Evolutionary conservation across 2,888 invertebrate species (phyloP).

Genomic region (Netelia melanura): DNA sequence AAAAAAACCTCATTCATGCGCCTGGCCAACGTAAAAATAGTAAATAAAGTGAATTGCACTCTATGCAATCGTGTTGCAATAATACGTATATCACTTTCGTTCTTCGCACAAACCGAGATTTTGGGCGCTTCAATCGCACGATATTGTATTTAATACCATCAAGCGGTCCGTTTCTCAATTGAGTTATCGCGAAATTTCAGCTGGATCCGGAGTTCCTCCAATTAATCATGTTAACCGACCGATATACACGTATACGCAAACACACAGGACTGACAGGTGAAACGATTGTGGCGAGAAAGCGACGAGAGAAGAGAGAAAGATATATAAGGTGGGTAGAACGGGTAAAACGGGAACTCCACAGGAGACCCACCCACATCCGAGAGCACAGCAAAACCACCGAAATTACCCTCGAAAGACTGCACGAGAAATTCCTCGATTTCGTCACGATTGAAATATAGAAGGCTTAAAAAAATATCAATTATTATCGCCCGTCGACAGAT

Average conservation of each 20-base stretch:
- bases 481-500: slow-evolving; percentile 18
- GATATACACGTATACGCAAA: not conserved
- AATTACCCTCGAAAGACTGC: slow-evolving; percentile 12
- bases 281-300: slow-evolving; percentile 39
- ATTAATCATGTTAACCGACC: slow-evolving; percentile 55
- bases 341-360: slow-evolving; percentile 26
- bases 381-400: slow-evolving; percentile 39
- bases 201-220: slow-evolving; percentile 44
- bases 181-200: slow-evolving; percentile 39
- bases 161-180: not conserved
- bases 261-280: slow-evolving; percentile 53
- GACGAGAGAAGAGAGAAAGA: slow-evolving; percentile 28
- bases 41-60: slow-evolving; percentile 32
- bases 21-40: not conserved
- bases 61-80: slow-evolving; percentile 14
- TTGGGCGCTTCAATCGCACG: not conserved
- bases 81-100: not conserved
- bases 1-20: slow-evolving; percentile 26
- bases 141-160: not conserved
- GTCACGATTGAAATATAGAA: slow-evolving; percentile 24
- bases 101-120: not conserved
- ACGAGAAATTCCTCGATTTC: not conserved
- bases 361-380: slow-evolving; percentile 66
- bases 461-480: slow-evolving; percentile 15
- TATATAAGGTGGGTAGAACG: slow-evolving; percentile 21